Percentiles rank a stretch among this genome's conserved stretches.
phyloP scores from a whole-genome alignment of 2,888 invertebrate genomes.

The Catocala sponsa region DNA sequence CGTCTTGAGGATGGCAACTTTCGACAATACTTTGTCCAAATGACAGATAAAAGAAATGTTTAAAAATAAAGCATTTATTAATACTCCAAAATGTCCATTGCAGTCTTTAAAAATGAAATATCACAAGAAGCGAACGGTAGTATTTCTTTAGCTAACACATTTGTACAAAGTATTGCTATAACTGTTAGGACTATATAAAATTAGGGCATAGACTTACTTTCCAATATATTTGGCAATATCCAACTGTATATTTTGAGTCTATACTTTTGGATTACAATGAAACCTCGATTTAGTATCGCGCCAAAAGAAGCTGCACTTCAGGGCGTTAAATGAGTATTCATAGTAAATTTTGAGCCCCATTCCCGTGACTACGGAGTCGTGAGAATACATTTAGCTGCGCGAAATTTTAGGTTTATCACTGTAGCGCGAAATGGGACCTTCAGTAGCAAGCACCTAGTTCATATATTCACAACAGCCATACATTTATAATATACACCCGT shows the following conservation, averaged over 20 bases:
- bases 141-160: constrained; percentile 46
- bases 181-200: constrained; percentile 44
- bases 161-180: constrained; percentile 64
- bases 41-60: constrained; percentile 34
- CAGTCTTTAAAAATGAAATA: constrained; percentile 64
- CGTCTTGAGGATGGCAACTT: constrained; percentile 43
- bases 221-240: constrained; percentile 53
- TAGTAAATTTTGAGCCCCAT: constrained; percentile 22
- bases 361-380: neutral
- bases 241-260: constrained; percentile 34
- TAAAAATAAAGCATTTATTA: constrained; percentile 56
- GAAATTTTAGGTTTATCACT: constrained; percentile 5
- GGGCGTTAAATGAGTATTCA: constrained; percentile 20
- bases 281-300: constrained; percentile 16
- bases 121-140: constrained; percentile 53
- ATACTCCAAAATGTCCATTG: constrained; percentile 62
- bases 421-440: constrained; percentile 27
- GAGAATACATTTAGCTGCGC: too few relatives aligned
- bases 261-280: constrained; percentile 19
- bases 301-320: constrained; percentile 14
- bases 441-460: constrained; percentile 67
- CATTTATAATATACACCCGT: constrained; percentile 73
- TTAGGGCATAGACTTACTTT: constrained; percentile 38
- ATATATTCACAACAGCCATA: constrained; percentile 70
- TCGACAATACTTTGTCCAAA: constrained; percentile 71